Conservation (phyloP, 2,113 vertebrate species). For the Vidua chalybeata region DNA sequence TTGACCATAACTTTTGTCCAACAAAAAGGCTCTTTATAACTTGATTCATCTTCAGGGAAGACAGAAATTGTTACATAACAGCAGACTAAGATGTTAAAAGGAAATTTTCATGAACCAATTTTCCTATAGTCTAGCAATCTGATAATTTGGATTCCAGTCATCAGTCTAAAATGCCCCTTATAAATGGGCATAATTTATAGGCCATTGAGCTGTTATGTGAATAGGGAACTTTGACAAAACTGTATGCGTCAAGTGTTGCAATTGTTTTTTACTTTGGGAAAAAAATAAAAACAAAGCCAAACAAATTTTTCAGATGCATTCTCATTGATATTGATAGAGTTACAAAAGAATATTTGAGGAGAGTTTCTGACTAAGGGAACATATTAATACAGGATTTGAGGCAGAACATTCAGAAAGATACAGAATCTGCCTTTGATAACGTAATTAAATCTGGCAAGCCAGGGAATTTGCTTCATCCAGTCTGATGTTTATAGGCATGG, state of each 20-base stretch:
- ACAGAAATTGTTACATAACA: constrained; percentile 31
- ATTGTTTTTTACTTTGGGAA: neutral
- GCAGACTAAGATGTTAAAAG: constrained; percentile 9
- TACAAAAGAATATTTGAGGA: neutral
- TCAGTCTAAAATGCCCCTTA: neutral
- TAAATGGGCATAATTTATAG: neutral
- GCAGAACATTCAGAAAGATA: neutral
- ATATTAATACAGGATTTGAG: neutral
- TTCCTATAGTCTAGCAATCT: neutral
- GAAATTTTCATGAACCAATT: constrained; percentile 8
- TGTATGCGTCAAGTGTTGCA: neutral
- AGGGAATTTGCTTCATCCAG: neutral
- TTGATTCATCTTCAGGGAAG: constrained; percentile 31
- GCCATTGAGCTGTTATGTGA: neutral
- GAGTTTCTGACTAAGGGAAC: neutral
- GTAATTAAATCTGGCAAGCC: constrained; percentile 9
- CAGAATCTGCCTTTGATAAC: neutral
- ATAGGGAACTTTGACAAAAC: neutral
- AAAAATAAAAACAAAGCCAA: neutral
- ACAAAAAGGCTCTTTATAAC: constrained; percentile 37
- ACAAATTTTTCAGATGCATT: neutral
- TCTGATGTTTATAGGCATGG: neutral
- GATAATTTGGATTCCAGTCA: neutral
- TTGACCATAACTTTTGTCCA: neutral
- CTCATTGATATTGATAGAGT: neutral